These are phyloP conservation scores for Sebastiscus albofasciatus DNA, from an alignment of 2,797 vertebrate species.

Conservation along the genomic window DNA sequence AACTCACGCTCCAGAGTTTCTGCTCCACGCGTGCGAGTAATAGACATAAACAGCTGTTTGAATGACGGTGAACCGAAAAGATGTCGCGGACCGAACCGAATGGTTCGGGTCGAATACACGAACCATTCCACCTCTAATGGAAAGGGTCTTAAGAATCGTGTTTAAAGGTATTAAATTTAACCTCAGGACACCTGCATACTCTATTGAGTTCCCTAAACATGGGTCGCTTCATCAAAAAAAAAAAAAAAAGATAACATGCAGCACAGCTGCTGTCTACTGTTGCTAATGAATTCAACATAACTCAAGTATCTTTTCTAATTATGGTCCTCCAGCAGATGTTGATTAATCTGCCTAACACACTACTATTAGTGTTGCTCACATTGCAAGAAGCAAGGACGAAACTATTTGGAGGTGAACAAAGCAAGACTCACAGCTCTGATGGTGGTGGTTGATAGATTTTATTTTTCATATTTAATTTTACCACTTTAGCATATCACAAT, in stretches of 20 bases:
- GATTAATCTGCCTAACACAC: slow-evolving; percentile 56
- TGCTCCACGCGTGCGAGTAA: too few species aligned
- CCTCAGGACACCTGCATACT: too few species aligned
- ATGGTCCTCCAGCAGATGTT: slow-evolving; percentile 51
- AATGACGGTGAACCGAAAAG: too few species aligned
- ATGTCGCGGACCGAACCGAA: too few species aligned
- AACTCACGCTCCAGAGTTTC: too few species aligned
- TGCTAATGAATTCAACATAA: slow-evolving; percentile 60
- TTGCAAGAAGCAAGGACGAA: slow-evolving; percentile 16
- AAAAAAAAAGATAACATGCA: slow-evolving; percentile 52
- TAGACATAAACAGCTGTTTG: too few species aligned
- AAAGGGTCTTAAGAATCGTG: neutral
- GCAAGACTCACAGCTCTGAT: slow-evolving; percentile 24
- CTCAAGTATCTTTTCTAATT: slow-evolving; percentile 44
- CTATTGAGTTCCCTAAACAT: neutral
- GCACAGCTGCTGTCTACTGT: slow-evolving; percentile 46
- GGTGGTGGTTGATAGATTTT: slow-evolving; percentile 53
- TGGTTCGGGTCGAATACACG: too few species aligned
- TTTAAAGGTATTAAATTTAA: neutral
- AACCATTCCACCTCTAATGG: neutral
- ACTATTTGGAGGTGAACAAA: slow-evolving; percentile 43
- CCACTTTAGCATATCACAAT: slow-evolving; percentile 78
- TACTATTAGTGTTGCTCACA: neutral
- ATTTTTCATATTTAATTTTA: slow-evolving; percentile 63
- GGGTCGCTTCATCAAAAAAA: slow-evolving; percentile 49